Conservation (phyloP, 2,797 vertebrate species). For the Poecile montanus region DNA sequence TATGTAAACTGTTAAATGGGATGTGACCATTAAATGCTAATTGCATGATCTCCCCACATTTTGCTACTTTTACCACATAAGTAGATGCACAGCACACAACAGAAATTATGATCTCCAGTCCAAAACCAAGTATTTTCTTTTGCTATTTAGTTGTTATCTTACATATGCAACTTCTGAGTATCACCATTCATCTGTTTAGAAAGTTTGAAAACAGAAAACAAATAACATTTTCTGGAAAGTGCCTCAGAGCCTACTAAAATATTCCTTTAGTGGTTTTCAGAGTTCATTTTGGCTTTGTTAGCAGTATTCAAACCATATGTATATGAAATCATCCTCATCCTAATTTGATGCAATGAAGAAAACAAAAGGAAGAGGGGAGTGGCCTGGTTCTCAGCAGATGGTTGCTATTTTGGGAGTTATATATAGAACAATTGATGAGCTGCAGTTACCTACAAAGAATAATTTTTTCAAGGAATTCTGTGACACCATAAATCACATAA, state of each 20-base stretch:
- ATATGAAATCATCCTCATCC: constrained; percentile 45
- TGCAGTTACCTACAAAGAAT: constrained; percentile 49
- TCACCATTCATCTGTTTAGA: not conserved
- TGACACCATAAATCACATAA: constrained; percentile 49
- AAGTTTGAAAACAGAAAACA: not conserved
- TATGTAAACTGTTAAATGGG: not conserved
- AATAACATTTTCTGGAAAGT: not conserved
- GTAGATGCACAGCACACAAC: not conserved
- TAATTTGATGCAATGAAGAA: constrained; percentile 45
- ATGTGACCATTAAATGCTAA: constrained; percentile 12
- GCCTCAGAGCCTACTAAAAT: constrained; percentile 4
- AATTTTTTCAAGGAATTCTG: constrained; percentile 43
- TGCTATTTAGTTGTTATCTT: not conserved
- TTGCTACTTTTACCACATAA: not conserved
- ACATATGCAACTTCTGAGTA: not conserved
- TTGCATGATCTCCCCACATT: not conserved
- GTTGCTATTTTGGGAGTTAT: constrained; percentile 57
- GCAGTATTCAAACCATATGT: constrained; percentile 26
- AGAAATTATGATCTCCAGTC: not conserved
- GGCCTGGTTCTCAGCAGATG: constrained; percentile 34
- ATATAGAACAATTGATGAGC: constrained; percentile 47
- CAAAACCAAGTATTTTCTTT: not conserved
- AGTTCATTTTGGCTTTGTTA: constrained; percentile 35
- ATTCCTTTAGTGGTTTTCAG: constrained; percentile 18
- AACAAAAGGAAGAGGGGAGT: constrained; percentile 12